phyloP scores from a whole-genome alignment of 1,140 invertebrate species.

The Streblospio benedicti region DNA sequence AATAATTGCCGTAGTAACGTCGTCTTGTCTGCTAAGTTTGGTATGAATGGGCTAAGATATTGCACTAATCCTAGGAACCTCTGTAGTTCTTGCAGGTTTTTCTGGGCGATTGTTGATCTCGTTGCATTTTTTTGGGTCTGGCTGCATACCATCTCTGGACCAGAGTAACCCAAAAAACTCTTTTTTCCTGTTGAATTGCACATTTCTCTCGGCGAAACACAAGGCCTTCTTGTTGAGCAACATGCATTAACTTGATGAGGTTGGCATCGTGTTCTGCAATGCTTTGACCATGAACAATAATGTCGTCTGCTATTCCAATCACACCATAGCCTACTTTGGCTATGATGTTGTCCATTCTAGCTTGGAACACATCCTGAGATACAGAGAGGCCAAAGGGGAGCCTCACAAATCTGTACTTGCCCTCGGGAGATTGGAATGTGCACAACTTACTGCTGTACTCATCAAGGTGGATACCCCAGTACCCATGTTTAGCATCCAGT shows the following conservation, averaged over 20 bases:
- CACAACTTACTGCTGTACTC: conserved; percentile 23
- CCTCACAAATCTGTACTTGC: conserved; percentile 25
- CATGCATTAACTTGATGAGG: conserved; percentile 28
- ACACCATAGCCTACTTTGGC: too few relatives aligned
- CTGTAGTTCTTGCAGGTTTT: conserved; percentile 19
- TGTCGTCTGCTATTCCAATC: conserved; percentile 38
- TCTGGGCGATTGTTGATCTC: conserved; percentile 28
- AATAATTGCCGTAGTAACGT: not conserved
- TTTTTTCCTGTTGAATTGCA: not conserved
- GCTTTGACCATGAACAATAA: not conserved
- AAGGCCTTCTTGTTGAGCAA: conserved; percentile 33
- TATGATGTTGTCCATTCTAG: too few relatives aligned
- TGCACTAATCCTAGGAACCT: conserved; percentile 25
- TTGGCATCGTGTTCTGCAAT: conserved; percentile 5
- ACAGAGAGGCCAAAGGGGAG: conserved; percentile 32
- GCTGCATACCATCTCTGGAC: conserved; percentile 35
- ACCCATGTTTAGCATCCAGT: conserved; percentile 35
- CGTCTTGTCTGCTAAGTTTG: conserved; percentile 11
- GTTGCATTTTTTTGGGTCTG: conserved; percentile 39
- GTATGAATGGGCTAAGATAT: conserved; percentile 22
- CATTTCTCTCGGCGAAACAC: conserved; percentile 39
- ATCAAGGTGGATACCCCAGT: conserved; percentile 31
- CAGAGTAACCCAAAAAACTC: conserved; percentile 29
- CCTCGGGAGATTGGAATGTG: conserved; percentile 30
- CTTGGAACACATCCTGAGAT: conserved; percentile 35